Evolutionary conservation across 2,113 vertebrate species (phyloP), one percentile per base, ranked within the genome.

Genomic region (Melanerpes aurifrons): DNA sequence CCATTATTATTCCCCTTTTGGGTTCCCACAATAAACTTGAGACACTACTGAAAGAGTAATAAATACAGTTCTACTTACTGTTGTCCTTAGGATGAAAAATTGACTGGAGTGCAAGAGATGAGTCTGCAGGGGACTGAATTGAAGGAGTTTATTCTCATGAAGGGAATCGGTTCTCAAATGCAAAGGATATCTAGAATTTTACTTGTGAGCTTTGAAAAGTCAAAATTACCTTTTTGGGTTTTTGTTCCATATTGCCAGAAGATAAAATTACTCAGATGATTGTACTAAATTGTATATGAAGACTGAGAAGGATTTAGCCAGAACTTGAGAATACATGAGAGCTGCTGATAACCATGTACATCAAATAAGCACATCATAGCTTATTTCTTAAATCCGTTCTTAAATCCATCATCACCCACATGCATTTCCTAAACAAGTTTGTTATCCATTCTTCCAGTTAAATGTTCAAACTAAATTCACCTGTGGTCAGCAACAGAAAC

Each of bases 371-470:
- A 84, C 18, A 48, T 24, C 81, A 29, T 50, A 81, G 4, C 32
- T 72, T 61, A 18, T 13, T 89, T 31, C 24, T 89, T 59, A 78
- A 87, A 74, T 68, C 43, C 20, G 28, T 81, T 31, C 24, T 89
- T 59, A 78, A 87, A 74, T 68, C 43, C 22, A 31, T 81, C 28
- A 12, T 74, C 26, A 83, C 8, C 15, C 35, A 50, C 0, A 0
- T 37, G 24, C 47, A n/a, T 70, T 92, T 91, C 70, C 58, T 75
- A 12, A 69, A 21, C 21, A 84, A 71, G 86, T 86, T 80, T 80
- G 43, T 48, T 83, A 62, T 58, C 21, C 53, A 5, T 62, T 78
- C 31, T 86, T 7, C 22, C 35, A 81, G n/a, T 54, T 64, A 68
- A 76, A 56, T 5, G 17, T 74, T 77, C 16, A 26, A 80, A 90